Evolutionary conservation across 2,888 invertebrate genomes (phyloP), one percentile per base, ranked within the genome.

Genomic region (Tineola bisselliella): DNA sequence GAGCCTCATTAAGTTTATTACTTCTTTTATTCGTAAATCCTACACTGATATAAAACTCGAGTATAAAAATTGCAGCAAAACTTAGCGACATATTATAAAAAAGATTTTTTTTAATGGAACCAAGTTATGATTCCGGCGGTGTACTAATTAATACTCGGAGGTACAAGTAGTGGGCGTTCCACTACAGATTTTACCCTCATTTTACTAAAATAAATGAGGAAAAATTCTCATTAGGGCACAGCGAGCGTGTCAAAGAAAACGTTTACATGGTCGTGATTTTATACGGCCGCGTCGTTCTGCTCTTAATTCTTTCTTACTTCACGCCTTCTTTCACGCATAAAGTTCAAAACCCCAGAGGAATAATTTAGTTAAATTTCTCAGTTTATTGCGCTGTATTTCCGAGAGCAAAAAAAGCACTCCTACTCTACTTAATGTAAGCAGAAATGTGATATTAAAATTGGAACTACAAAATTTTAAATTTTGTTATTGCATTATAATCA

Each of bases 231-330:
- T 58, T 58, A 58, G 58, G 15, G 12, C 13, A 19, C 57, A 25
- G 57, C 33, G 8, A 17, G 33, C 31, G 25, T 17, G 15, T 58
- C 58, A 58, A 31, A 58, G 58, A 58, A 33, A 58, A 31, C 58
- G 58, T 58, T 58, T 58, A 58, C 58, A 58, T 58, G 58, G 58
- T 58, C 31, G 25, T 33, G 58, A 58, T 33, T 33, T 31, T 58
- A 33, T 58, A 56, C 19, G 25, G 56, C 25, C 30, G 56, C 48
- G 56, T 30, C 56, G 52, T 15, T 15, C 56, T 13, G 48, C 48
- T 48, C 48, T 48, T 38, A 48, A 54, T 54, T 54, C 54, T 54
- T 54, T 54, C 54, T 54, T 54, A 25, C 54, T 54, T 54, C 54
- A 54, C 58, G 58, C 31, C 33, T 58, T 58, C 33, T 31, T 33